Percentiles rank a stretch among this genome's conserved stretches.
These are phyloP conservation scores for Trinorchestia longiramus DNA, from an alignment of 1,140 invertebrate species.

Conservation along the genomic window DNA sequence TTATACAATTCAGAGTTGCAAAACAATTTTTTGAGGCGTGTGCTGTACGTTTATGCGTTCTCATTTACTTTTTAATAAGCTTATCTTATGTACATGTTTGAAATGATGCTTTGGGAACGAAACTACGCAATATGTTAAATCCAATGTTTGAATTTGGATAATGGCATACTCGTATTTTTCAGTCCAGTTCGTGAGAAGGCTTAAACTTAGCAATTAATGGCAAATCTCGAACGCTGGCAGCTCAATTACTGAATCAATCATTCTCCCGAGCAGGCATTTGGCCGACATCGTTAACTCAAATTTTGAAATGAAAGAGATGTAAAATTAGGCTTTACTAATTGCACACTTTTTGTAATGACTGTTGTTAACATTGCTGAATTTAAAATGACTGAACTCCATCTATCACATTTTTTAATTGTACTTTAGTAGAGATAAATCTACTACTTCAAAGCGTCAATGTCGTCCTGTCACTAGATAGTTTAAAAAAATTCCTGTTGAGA, in stretches of 20 bases:
- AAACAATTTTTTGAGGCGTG: too few species aligned
- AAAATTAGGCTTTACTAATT: neutral
- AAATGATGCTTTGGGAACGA: neutral
- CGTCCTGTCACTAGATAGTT: neutral
- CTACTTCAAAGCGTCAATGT: neutral
- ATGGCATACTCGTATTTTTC: neutral
- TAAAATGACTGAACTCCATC: neutral
- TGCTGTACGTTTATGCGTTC: too few species aligned
- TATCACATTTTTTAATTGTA: too few species aligned
- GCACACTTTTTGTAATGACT: neutral
- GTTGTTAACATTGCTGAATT: neutral
- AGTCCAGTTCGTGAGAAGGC: neutral
- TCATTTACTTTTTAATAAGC: too few species aligned
- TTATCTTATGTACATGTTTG: too few species aligned
- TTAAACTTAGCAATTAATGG: neutral
- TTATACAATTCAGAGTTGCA: too few species aligned
- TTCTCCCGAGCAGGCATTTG: neutral
- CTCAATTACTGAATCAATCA: neutral
- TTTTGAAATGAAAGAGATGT: neutral
- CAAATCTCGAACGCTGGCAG: neutral
- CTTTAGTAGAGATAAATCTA: neutral
- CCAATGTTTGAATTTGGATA: neutral
- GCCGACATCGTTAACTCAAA: neutral
- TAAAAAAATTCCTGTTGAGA: neutral
- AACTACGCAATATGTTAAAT: neutral